Conservation (phyloP, 2,888 invertebrate genomes). For the Cephus pulcher region DNA sequence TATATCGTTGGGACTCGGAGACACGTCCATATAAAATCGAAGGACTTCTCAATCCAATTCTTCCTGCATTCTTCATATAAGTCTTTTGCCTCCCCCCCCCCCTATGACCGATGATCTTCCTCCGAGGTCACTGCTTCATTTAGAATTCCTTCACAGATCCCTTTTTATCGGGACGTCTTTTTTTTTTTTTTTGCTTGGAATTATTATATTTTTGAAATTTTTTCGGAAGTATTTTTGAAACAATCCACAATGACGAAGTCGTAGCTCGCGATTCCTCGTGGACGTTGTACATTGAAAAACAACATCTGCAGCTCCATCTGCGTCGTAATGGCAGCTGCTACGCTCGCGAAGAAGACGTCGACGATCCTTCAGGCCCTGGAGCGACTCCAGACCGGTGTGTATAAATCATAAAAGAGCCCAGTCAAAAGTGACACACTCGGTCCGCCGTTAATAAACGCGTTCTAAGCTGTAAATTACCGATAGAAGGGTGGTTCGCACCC, state of each 20-base stretch:
- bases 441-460: slow-evolving; percentile 56
- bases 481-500: slow-evolving; percentile 26
- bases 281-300: slow-evolving; percentile 21
- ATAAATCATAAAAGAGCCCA: slow-evolving; percentile 30
- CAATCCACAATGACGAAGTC: not conserved
- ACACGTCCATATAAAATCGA: not conserved
- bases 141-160: not conserved
- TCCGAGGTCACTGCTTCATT: not conserved
- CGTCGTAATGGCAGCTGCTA: slow-evolving; percentile 47
- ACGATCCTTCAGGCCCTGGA: not conserved
- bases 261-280: not conserved
- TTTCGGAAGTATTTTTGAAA: not conserved
- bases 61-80: not conserved
- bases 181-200: not conserved
- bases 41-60: not conserved
- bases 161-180: no score
- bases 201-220: not conserved
- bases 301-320: slow-evolving; percentile 57
- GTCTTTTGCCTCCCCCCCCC: not conserved
- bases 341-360: not conserved
- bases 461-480: slow-evolving; percentile 43
- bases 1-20: slow-evolving; percentile 37
- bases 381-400: not conserved
- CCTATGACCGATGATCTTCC: not conserved
- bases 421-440: slow-evolving; percentile 57